These are phyloP conservation scores for Sebastes kiyomatsui DNA, from an alignment of 2,797 vertebrate species.

Conservation along the genomic window DNA sequence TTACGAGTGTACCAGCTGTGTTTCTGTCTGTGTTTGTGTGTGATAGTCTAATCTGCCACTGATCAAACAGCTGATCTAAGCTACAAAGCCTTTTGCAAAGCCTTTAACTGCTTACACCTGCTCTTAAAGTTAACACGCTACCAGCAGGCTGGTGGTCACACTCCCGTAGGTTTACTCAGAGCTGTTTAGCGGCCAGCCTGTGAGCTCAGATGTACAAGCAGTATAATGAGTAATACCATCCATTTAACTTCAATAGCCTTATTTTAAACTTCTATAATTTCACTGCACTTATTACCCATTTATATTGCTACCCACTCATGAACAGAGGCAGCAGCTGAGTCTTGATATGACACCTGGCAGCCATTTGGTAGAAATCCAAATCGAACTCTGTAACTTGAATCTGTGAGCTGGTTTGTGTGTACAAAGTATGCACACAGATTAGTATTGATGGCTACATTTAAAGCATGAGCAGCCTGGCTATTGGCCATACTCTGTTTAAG, in stretches of 20 bases:
- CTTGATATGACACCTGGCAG: not conserved
- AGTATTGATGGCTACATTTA: slow-evolving; percentile 2
- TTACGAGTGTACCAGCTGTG: slow-evolving; percentile 54
- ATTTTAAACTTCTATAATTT: not conserved
- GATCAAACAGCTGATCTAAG: slow-evolving; percentile 67
- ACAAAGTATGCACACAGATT: not conserved
- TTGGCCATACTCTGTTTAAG: not conserved
- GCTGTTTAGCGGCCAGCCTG: not conserved
- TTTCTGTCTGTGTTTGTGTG: not conserved
- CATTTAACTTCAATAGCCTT: not conserved
- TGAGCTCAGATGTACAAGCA: slow-evolving; percentile 2
- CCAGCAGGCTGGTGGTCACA: slow-evolving; percentile 20
- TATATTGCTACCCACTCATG: not conserved
- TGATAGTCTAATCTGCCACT: slow-evolving; percentile 32
- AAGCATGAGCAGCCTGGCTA: not conserved
- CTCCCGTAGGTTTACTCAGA: slow-evolving; percentile 4
- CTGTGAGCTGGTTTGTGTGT: not conserved
- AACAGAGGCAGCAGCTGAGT: not conserved
- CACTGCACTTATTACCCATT: not conserved
- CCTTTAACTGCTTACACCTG: slow-evolving; percentile 67
- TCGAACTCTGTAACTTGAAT: not conserved
- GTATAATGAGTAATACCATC: not conserved
- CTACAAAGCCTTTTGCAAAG: slow-evolving; percentile 54
- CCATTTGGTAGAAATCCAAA: not conserved
- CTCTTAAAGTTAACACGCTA: slow-evolving; percentile 51